These are phyloP conservation scores for Poecilia velifera DNA, from an alignment of 2,797 vertebrate genomes.

Conservation along the genomic window DNA sequence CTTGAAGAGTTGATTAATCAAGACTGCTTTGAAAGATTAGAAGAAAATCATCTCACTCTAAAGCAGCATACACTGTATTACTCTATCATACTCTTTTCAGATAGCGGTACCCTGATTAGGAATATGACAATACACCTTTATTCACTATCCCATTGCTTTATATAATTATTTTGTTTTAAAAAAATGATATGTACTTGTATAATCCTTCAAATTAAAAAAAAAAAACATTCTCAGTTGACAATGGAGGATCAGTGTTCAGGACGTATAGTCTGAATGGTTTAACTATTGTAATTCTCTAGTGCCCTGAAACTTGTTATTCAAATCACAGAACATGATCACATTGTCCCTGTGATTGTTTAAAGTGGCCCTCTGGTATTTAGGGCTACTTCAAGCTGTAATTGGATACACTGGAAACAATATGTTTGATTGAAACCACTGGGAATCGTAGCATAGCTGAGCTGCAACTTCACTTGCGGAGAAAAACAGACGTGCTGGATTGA, in stretches of 20 bases:
- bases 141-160: not conserved
- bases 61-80: not conserved
- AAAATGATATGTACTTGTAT: constrained; percentile 5
- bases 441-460: constrained; percentile 9
- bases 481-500: not conserved
- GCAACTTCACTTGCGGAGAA: constrained; percentile 11
- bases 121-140: not conserved
- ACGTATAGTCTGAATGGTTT: constrained; percentile 24
- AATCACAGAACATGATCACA: constrained; percentile 37
- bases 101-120: not conserved
- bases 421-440: constrained; percentile 52
- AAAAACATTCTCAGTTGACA: constrained; percentile 23
- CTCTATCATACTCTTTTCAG: not conserved
- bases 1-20: not conserved
- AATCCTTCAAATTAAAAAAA: constrained; percentile 19
- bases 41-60: not conserved
- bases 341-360: constrained; percentile 47
- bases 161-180: constrained; percentile 26
- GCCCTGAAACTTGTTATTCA: constrained; percentile 13
- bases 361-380: constrained; percentile 34
- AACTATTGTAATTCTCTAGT: constrained; percentile 8
- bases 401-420: constrained; percentile 44
- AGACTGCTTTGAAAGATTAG: not conserved
- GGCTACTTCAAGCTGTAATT: constrained; percentile 38
- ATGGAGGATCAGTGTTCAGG: constrained; percentile 7